Conservation (phyloP, 2,888 invertebrate genomes). For the Dicranocentrus wangi region DNA sequence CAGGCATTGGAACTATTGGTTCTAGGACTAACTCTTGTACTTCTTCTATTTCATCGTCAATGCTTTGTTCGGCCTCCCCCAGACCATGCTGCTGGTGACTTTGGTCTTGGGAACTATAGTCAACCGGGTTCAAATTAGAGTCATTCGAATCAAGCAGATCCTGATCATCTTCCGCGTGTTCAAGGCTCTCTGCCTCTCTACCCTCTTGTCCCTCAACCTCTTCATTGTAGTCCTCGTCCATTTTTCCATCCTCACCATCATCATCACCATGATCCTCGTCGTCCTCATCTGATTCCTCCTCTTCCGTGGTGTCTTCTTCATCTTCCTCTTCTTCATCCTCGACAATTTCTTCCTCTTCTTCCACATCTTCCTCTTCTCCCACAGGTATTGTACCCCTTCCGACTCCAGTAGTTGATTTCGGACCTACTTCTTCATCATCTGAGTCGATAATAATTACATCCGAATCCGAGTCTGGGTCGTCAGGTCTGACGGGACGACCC, state of each 20-base stretch:
- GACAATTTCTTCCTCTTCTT: slow-evolving; percentile 57
- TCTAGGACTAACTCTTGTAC: slow-evolving; percentile 56
- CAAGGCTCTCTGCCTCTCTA: slow-evolving; percentile 57
- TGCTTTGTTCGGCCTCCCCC: slow-evolving; percentile 65
- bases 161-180: slow-evolving; percentile 76
- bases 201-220: slow-evolving; percentile 59
- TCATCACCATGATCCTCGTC: slow-evolving; percentile 75
- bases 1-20: slow-evolving; percentile 28
- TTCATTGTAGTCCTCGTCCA: slow-evolving; percentile 75
- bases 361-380: slow-evolving; percentile 65
- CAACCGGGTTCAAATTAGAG: slow-evolving; percentile 63
- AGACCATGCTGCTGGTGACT: slow-evolving; percentile 47
- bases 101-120: slow-evolving; percentile 49
- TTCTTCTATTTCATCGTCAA: slow-evolving; percentile 69
- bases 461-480: slow-evolving; percentile 70
- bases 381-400: slow-evolving; percentile 69
- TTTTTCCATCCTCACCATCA: slow-evolving; percentile 79
- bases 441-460: slow-evolving; percentile 71
- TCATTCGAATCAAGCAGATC: slow-evolving; percentile 77
- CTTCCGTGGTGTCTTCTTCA: slow-evolving; percentile 63
- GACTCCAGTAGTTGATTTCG: no score
- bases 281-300: slow-evolving; percentile 73
- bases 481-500: slow-evolving; percentile 44
- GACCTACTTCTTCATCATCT: slow-evolving; percentile 69
- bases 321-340: slow-evolving; percentile 59